Percentiles rank a stretch among this genome's conserved stretches.
Evolutionary conservation across 2,113 vertebrate genomes (phyloP).

Genomic region (Burhinus bistriatus): DNA sequence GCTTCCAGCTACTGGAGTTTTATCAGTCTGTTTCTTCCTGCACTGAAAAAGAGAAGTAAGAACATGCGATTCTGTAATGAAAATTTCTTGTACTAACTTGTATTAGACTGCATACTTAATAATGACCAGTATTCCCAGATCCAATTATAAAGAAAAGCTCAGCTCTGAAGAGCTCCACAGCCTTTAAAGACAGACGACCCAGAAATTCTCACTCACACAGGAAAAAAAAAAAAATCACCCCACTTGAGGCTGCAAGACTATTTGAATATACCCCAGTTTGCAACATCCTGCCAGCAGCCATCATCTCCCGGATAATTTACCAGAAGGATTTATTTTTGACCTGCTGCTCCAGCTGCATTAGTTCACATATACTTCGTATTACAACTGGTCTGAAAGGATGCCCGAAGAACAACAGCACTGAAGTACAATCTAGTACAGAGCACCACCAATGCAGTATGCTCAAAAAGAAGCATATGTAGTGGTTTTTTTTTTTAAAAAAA

Average conservation of each 20-base stretch:
- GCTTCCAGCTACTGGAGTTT: not conserved
- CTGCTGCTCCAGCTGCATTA: not conserved
- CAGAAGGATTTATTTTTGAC: not conserved
- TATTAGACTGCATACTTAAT: not conserved
- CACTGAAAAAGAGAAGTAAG: not conserved
- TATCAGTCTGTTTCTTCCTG: not conserved
- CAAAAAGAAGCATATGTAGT: not conserved
- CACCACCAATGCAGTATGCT: not conserved
- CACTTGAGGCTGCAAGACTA: not conserved
- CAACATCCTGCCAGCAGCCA: not conserved
- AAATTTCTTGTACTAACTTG: not conserved
- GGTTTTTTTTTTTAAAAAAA: not conserved
- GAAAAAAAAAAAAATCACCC: not conserved
- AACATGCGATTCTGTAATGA: not conserved
- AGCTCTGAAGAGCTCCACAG: not conserved
- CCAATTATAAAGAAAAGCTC: not conserved
- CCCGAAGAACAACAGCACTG: not conserved
- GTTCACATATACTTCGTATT: not conserved
- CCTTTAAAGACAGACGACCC: not conserved
- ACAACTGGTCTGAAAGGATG: not conserved
- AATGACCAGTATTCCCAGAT: not conserved
- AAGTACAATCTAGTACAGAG: not conserved
- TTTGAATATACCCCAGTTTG: not conserved
- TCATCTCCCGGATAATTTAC: not conserved
- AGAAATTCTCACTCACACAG: not conserved